Percentiles rank a stretch among this genome's conserved stretches.
phyloP scores from a whole-genome alignment of 2,888 invertebrate species.

The Tuta absoluta region DNA sequence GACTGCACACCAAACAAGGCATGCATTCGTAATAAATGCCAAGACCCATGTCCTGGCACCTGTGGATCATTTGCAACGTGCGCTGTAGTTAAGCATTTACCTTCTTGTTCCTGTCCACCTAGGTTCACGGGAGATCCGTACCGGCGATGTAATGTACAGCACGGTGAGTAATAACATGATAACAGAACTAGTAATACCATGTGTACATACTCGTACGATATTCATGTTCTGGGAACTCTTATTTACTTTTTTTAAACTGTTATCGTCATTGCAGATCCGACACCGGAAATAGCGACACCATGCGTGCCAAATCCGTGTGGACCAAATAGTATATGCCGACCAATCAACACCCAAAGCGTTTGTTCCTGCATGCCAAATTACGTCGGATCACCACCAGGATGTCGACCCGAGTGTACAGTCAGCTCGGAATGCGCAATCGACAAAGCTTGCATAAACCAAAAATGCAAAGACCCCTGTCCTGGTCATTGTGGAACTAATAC shows the following conservation, averaged over 20 bases:
- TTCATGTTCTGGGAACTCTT: slow-evolving; percentile 18
- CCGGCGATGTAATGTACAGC: slow-evolving; percentile 75
- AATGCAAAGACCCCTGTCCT: slow-evolving; percentile 89
- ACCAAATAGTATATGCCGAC: slow-evolving; percentile 87
- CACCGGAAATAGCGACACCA: slow-evolving; percentile 73
- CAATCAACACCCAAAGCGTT: slow-evolving; percentile 85
- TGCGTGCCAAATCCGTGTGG: slow-evolving; percentile 88
- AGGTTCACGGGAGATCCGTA: slow-evolving; percentile 90
- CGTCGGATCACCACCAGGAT: slow-evolving; percentile 87
- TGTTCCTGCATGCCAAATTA: slow-evolving; percentile 88
- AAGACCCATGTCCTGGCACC: slow-evolving; percentile 89
- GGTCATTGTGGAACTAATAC: slow-evolving; percentile 86
- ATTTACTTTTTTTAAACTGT: neutral
- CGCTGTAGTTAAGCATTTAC: slow-evolving; percentile 86
- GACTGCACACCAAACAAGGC: slow-evolving; percentile 87
- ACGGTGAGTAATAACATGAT: slow-evolving; percentile 47
- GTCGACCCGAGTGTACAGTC: slow-evolving; percentile 89
- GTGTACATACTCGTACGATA: neutral
- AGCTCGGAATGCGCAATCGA: slow-evolving; percentile 88
- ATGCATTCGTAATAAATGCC: slow-evolving; percentile 87
- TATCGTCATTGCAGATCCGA: slow-evolving; percentile 56
- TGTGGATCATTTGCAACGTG: slow-evolving; percentile 88
- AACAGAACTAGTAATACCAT: too few species aligned
- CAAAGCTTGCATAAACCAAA: slow-evolving; percentile 88
- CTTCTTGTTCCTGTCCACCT: slow-evolving; percentile 84